These are phyloP conservation scores for Tineola bisselliella DNA, from an alignment of 2,888 invertebrate species.

Conservation along the genomic window DNA sequence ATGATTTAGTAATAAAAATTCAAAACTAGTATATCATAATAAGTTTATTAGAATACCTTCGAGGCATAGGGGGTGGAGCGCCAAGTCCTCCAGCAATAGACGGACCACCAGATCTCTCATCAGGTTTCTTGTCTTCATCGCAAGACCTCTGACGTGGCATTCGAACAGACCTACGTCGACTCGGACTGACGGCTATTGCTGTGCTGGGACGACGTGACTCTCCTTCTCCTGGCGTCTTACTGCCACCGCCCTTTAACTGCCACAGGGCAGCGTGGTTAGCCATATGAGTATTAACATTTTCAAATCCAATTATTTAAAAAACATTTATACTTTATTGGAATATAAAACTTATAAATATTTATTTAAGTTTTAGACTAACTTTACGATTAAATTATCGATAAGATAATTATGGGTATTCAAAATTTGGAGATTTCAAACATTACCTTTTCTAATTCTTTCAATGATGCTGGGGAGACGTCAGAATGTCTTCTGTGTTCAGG, in stretches of 20 bases:
- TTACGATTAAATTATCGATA: too few species aligned
- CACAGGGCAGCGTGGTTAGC: conserved; percentile 62
- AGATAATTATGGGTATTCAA: too few species aligned
- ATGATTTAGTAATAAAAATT: not conserved
- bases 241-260: conserved; percentile 75
- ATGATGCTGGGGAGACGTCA: conserved; percentile 86
- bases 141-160: conserved; percentile 81
- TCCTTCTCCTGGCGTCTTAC: conserved; percentile 60
- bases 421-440: conserved; percentile 3
- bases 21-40: too few species aligned
- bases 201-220: conserved; percentile 72
- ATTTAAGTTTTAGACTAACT: too few species aligned
- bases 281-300: conserved; percentile 5
- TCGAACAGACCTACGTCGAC: conserved; percentile 67
- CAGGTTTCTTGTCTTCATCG: conserved; percentile 73
- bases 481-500: conserved; percentile 85
- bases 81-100: conserved; percentile 67
- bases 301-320: conserved; percentile 13
- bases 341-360: too few species aligned
- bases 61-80: conserved; percentile 78
- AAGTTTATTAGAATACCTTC: conserved; percentile 54
- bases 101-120: conserved; percentile 18
- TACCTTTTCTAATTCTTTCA: conserved; percentile 90
- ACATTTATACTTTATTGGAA: too few species aligned
- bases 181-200: conserved; percentile 63